Evolutionary conservation across 2,888 invertebrate species (phyloP).

Genomic region (Hofmannophila pseudospretella): DNA sequence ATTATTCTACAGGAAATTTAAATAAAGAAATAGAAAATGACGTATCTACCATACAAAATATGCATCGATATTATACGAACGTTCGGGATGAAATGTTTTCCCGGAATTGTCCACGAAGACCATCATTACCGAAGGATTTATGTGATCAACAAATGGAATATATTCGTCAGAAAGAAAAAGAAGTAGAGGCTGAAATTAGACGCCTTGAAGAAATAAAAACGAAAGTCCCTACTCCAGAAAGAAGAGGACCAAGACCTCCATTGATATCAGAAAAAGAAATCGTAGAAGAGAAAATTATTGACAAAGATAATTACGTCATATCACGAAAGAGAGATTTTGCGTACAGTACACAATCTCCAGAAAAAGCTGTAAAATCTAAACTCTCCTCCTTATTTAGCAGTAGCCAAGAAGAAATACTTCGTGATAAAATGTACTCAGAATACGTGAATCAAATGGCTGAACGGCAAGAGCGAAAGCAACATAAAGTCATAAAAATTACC

Average conservation of each 20-base stretch:
- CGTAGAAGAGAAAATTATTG: slow-evolving; percentile 29
- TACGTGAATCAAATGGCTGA: slow-evolving; percentile 88
- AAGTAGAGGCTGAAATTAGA: slow-evolving; percentile 81
- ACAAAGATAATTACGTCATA: slow-evolving; percentile 51
- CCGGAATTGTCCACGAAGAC: slow-evolving; percentile 52
- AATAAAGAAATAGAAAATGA: slow-evolving; percentile 70
- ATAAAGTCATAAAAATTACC: slow-evolving; percentile 89
- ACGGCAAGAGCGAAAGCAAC: slow-evolving; percentile 86
- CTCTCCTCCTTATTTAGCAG: slow-evolving; percentile 67
- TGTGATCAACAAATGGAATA: slow-evolving; percentile 81
- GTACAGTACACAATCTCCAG: slow-evolving; percentile 26
- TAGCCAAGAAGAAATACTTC: slow-evolving; percentile 84
- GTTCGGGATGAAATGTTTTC: slow-evolving; percentile 36
- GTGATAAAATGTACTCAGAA: slow-evolving; percentile 91
- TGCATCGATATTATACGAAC: slow-evolving; percentile 59
- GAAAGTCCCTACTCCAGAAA: slow-evolving; percentile 19
- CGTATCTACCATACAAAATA: slow-evolving; percentile 64
- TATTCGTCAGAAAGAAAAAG: slow-evolving; percentile 81
- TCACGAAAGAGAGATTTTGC: slow-evolving; percentile 68
- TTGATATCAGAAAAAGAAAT: slow-evolving; percentile 54
- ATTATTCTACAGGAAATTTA: slow-evolving; percentile 66
- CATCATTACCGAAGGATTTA: slow-evolving; percentile 81
- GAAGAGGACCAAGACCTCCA: slow-evolving; percentile 54
- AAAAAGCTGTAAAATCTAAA: slow-evolving; percentile 34
- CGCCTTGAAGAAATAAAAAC: slow-evolving; percentile 78